Evolutionary conservation across 2,797 vertebrate genomes (phyloP).

Genomic region (Bryconaethiops microstoma): DNA sequence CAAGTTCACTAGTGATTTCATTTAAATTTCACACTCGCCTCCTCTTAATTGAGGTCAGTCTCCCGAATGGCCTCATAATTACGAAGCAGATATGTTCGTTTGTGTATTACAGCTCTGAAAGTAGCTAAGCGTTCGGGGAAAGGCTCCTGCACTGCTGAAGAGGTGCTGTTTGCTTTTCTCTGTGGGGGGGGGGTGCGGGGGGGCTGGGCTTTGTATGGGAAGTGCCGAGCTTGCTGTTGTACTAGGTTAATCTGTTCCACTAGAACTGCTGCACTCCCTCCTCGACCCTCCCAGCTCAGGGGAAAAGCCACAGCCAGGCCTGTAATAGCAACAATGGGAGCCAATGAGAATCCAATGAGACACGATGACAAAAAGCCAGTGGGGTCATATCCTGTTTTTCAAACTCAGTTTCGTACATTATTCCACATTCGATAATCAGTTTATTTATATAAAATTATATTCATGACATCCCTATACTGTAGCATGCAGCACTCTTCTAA

Average conservation of each 20-base stretch:
- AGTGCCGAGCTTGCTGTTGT: slow-evolving; percentile 55
- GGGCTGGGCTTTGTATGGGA: slow-evolving; percentile 42
- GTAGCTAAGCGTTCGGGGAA: slow-evolving; percentile 66
- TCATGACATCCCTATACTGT: not conserved
- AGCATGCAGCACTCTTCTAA: not conserved
- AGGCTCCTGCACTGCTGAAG: slow-evolving; percentile 54
- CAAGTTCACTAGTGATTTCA: slow-evolving; percentile 69
- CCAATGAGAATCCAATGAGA: slow-evolving; percentile 56
- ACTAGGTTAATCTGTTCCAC: slow-evolving; percentile 68
- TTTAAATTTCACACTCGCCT: slow-evolving; percentile 68
- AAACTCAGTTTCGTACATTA: slow-evolving; percentile 10
- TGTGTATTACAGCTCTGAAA: slow-evolving; percentile 46
- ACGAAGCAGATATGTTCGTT: slow-evolving; percentile 65
- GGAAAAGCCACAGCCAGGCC: slow-evolving; percentile 58
- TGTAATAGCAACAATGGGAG: slow-evolving; percentile 59
- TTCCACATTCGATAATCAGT: not conserved
- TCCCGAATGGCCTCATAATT: slow-evolving; percentile 68
- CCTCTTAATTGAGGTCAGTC: slow-evolving; percentile 74
- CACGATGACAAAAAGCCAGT: slow-evolving; percentile 3
- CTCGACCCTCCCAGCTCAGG: slow-evolving; percentile 55
- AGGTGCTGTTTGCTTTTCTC: slow-evolving; percentile 55
- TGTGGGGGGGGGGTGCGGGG: slow-evolving; percentile 40
- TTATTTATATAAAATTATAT: not conserved
- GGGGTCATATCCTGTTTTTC: slow-evolving; percentile 30
- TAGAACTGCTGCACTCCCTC: slow-evolving; percentile 54